A percentile compares a stretch with the other conserved stretches of the same genome.
phyloP scores from a whole-genome alignment of 2,113 vertebrate species.

The human (Homo sapiens) region GRCh38 chr21:46661001-46661500 shows the following conservation, averaged over 20 bases:
- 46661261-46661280: neutral
- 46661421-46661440: too few species aligned
- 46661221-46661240: neutral
- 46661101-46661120: too few species aligned
- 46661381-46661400: neutral
- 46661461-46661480: too few species aligned
- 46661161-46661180: slow-evolving; percentile 9
- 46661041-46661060: too few species aligned
- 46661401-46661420: too few species aligned
- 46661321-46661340: neutral
- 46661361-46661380: neutral
- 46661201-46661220: neutral
- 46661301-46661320: neutral
- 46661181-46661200: neutral
- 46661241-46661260: neutral
- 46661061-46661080: neutral
- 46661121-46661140: neutral
- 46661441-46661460: too few species aligned
- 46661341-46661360: neutral
- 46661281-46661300: neutral
- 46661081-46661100: neutral
- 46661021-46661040: neutral
- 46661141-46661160: neutral
- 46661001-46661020: too few species aligned
- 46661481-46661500: too few species aligned